phyloP scores from a whole-genome alignment of 2,888 invertebrate species.

The Suillia variegata region DNA sequence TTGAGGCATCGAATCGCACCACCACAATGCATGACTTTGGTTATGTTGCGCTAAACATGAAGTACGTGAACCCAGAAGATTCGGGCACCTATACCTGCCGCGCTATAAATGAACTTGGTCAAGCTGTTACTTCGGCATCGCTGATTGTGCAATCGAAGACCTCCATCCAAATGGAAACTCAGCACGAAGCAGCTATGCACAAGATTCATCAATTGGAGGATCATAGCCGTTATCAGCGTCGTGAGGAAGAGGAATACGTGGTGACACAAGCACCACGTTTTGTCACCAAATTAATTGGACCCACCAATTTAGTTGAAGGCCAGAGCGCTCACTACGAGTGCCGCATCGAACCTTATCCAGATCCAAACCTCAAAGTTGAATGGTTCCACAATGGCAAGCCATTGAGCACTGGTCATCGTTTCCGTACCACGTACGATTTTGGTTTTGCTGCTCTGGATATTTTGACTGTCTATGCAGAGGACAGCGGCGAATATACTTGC shows the following conservation, averaged over 20 bases:
- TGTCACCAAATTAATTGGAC: conserved; percentile 84
- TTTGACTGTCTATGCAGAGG: conserved; percentile 90
- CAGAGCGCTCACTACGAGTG: conserved; percentile 93
- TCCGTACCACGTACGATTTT: conserved; percentile 93
- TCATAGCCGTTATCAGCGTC: conserved; percentile 75
- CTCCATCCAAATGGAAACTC: conserved; percentile 83
- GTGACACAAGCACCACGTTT: conserved; percentile 86
- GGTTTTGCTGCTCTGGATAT: conserved; percentile 97
- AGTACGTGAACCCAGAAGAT: conserved; percentile 93
- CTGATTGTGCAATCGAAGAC: conserved; percentile 89
- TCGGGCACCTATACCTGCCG: conserved; percentile 96
- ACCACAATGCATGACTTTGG: conserved; percentile 98
- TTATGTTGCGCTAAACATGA: conserved; percentile 93
- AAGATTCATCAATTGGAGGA: conserved; percentile 89
- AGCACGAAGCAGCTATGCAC: conserved; percentile 85
- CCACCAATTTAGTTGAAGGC: conserved; percentile 81
- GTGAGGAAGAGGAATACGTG: conserved; percentile 79
- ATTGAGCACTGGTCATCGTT: conserved; percentile 84
- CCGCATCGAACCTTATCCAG: conserved; percentile 90
- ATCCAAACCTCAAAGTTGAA: conserved; percentile 85
- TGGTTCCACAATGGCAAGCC: conserved; percentile 95
- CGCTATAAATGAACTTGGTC: conserved; percentile 89
- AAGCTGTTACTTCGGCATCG: conserved; percentile 93
- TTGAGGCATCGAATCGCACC: conserved; percentile 88
- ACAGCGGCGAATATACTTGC: conserved; percentile 91